Percentiles rank a stretch among this genome's conserved stretches.
These are phyloP conservation scores for Pteronura brasiliensis DNA, from an alignment of 2,113 vertebrate species.

Conservation along the genomic window DNA sequence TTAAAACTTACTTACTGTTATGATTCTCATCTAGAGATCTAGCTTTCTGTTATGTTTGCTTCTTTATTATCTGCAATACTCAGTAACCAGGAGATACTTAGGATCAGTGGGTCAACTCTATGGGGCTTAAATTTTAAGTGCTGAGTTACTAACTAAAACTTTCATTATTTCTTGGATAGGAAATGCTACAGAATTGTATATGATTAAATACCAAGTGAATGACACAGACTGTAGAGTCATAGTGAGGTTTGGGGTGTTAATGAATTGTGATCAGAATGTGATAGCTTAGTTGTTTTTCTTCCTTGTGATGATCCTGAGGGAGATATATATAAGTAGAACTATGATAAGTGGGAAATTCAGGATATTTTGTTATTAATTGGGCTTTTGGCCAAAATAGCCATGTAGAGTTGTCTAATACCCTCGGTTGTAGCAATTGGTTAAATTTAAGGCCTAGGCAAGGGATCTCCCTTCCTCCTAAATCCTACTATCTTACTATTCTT, in stretches of 20 bases:
- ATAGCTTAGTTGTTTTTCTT: not conserved
- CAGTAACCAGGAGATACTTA: not conserved
- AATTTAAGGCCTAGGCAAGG: not conserved
- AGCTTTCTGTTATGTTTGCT: not conserved
- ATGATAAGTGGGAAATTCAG: not conserved
- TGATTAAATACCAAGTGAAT: not conserved
- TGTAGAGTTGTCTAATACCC: not conserved
- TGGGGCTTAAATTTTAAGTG: not conserved
- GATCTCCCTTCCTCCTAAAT: not conserved
- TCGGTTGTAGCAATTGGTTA: not conserved
- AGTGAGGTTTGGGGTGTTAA: not conserved
- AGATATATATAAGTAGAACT: not conserved
- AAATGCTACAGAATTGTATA: not conserved
- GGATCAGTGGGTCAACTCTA: not conserved
- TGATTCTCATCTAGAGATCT: not conserved
- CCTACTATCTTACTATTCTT: not conserved
- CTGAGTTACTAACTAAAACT: not conserved
- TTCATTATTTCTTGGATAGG: not conserved
- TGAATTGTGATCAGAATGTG: not conserved
- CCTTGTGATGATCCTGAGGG: not conserved
- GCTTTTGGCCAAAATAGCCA: not conserved
- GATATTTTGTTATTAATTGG: not conserved
- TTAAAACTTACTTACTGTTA: not conserved
- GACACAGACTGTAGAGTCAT: not conserved
- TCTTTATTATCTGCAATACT: not conserved